Percentiles rank a stretch among this genome's conserved stretches.
Conservation (phyloP, 2,888 invertebrate genomes). For the Callosobruchus maculatus region DNA sequence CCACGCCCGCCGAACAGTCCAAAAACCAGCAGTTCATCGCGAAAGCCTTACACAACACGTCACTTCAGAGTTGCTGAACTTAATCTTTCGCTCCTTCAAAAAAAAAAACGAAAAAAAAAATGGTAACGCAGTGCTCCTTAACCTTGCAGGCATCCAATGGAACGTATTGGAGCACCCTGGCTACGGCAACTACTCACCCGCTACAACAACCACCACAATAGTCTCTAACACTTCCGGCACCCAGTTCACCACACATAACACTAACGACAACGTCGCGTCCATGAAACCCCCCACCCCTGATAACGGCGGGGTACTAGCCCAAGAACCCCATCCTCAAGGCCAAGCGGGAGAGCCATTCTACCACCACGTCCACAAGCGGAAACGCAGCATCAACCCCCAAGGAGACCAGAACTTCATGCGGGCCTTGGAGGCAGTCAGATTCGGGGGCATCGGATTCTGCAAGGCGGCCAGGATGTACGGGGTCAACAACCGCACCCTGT, state of each 20-base stretch:
- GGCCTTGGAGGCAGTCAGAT: conserved; percentile 77
- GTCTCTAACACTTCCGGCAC: conserved; percentile 14
- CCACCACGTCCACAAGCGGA: conserved; percentile 54
- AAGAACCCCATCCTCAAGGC: conserved; percentile 28
- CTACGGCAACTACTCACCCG: conserved; percentile 62
- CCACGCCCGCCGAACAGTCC: too few species aligned
- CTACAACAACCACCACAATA: conserved; percentile 59
- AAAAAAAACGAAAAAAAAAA: background rate
- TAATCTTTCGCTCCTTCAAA: background rate
- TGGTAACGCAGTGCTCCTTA: conserved; percentile 7
- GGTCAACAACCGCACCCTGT: conserved; percentile 79
- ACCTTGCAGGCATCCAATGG: conserved; percentile 73
- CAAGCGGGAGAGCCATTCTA: conserved; percentile 13
- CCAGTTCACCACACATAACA: conserved; percentile 22
- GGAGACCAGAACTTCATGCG: conserved; percentile 79
- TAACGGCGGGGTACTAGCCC: conserved; percentile 25
- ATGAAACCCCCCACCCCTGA: conserved; percentile 1
- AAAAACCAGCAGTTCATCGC: too few species aligned
- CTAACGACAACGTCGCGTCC: conserved; percentile 20
- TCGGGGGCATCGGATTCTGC: conserved; percentile 81
- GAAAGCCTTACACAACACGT: too few species aligned
- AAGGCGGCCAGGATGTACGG: conserved; percentile 81
- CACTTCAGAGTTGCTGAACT: background rate
- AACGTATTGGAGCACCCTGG: conserved; percentile 75
- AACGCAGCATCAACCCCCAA: conserved; percentile 75